phyloP scores from a whole-genome alignment of 1,140 invertebrate genomes.

The honey bee (Apis mellifera) region Amel_HAv3.1 CM009932.2:9245001-9245500 shows the following conservation, averaged over 20 bases:
- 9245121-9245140: no score
- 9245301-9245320: not conserved
- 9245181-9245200: no score
- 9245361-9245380: no score
- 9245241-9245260: not conserved
- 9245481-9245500: not conserved
- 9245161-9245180: no score
- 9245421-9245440: no score
- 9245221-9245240: no score
- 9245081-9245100: not conserved
- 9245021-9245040: not conserved
- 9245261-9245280: not conserved
- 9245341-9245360: no score
- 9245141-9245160: no score
- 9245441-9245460: no score
- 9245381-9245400: no score
- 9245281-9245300: not conserved
- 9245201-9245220: no score
- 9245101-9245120: not conserved
- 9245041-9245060: not conserved
- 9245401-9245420: no score
- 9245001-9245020: not conserved
- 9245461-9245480: not conserved
- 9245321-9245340: not conserved
- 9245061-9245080: not conserved